A percentile compares a stretch with the other conserved stretches of the same genome.
Evolutionary conservation across 1,140 invertebrate genomes (phyloP).

Genomic region (Saccostrea cuccullata): DNA sequence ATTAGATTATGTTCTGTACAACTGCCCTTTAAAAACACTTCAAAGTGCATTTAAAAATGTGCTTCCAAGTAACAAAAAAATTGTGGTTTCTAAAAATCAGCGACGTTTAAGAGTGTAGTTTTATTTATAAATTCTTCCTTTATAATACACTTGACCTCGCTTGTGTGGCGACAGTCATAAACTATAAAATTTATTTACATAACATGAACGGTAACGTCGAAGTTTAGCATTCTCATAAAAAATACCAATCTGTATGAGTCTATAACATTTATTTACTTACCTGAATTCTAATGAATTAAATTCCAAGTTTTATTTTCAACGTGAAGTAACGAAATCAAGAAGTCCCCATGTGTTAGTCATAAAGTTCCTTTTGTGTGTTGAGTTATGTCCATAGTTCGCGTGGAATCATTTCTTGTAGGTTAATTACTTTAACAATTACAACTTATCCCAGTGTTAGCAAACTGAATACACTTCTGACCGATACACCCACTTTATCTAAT

Average conservation of each 20-base stretch:
- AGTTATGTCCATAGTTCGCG: neutral
- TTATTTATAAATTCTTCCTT: neutral
- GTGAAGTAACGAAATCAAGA: neutral
- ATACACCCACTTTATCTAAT: constrained; percentile 10
- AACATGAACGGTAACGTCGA: neutral
- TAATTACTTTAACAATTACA: too few species aligned
- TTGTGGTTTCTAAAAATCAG: too few species aligned
- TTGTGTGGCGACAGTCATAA: neutral
- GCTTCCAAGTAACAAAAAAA: too few species aligned
- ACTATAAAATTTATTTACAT: constrained; percentile 5
- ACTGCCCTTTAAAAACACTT: too few species aligned
- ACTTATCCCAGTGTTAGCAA: neutral
- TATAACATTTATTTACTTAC: neutral
- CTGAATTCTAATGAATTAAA: constrained; percentile 24
- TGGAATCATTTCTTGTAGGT: neutral
- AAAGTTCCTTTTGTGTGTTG: neutral
- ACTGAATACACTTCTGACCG: neutral
- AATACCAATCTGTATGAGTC: neutral
- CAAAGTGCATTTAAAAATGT: too few species aligned
- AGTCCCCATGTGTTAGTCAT: neutral
- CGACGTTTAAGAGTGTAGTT: too few species aligned
- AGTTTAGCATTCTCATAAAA: too few species aligned
- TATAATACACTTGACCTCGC: neutral
- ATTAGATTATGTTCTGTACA: too few species aligned
- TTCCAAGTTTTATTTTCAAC: constrained; percentile 3